Evolutionary conservation across 1,140 invertebrate species (phyloP).

Genomic region (Whitmania pigra): DNA sequence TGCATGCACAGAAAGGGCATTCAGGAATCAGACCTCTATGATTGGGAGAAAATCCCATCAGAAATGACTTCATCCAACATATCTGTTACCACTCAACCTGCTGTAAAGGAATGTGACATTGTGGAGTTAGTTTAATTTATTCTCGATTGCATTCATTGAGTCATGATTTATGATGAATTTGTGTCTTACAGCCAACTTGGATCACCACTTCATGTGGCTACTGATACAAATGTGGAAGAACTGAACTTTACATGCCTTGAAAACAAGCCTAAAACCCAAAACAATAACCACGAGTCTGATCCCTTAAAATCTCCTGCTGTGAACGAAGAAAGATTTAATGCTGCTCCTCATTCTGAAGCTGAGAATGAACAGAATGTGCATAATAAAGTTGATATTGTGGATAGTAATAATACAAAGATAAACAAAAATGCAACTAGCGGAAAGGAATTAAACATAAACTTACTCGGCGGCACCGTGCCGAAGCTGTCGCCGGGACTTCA

Average conservation of each 20-base stretch:
- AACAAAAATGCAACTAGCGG: neutral
- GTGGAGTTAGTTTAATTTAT: conserved; percentile 4
- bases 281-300: conserved; percentile 8
- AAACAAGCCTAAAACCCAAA: neutral
- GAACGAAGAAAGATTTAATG: neutral
- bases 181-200: conserved; percentile 2
- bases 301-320: conserved; percentile 1
- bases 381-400: neutral
- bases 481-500: conserved; percentile 6
- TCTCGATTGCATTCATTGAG: neutral
- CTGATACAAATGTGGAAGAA: conserved; percentile 19
- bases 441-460: too few relatives aligned
- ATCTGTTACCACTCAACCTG: conserved; percentile 10
- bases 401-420: neutral
- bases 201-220: conserved; percentile 16
- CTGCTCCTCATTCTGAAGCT: neutral
- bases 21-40: conserved; percentile 69
- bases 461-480: too few relatives aligned
- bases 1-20: conserved; percentile 90
- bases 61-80: neutral
- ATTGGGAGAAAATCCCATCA: conserved; percentile 69
- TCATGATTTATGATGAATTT: neutral
- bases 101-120: conserved; percentile 15
- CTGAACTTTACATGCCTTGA: conserved; percentile 20
- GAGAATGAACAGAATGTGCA: neutral